phyloP scores from a whole-genome alignment of 1,140 invertebrate species.

The Pseudomyrmex dendroicus region DNA sequence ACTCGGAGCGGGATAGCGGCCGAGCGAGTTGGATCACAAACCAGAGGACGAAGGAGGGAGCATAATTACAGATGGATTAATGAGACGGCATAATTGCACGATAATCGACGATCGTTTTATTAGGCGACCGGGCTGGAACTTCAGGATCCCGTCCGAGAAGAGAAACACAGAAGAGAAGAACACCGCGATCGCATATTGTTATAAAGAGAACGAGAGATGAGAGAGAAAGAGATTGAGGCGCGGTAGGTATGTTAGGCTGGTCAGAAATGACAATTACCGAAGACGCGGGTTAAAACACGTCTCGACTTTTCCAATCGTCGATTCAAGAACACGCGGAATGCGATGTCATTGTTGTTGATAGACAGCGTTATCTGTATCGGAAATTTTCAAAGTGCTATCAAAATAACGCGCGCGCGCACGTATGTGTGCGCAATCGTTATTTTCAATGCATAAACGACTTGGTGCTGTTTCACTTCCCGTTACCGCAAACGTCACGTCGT shows the following conservation, averaged over 20 bases:
- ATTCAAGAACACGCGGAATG: conserved; percentile 73
- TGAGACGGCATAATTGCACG: conserved; percentile 85
- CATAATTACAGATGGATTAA: conserved; percentile 84
- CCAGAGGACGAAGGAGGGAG: conserved; percentile 41
- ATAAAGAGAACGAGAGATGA: conserved; percentile 61
- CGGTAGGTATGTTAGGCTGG: conserved; percentile 80
- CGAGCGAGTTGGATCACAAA: conserved; percentile 28
- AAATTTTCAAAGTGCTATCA: no score
- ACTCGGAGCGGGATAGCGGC: conserved; percentile 47
- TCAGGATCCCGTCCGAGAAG: conserved; percentile 12
- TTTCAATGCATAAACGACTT: not conserved
- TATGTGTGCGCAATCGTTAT: not conserved
- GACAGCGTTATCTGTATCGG: not conserved
- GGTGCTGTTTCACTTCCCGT: conserved; percentile 16
- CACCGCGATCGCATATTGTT: conserved; percentile 81
- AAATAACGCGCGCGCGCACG: no score
- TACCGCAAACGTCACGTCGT: no score
- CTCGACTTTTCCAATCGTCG: not conserved
- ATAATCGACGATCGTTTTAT: conserved; percentile 85
- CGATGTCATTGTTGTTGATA: conserved; percentile 74
- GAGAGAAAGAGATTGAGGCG: conserved; percentile 23
- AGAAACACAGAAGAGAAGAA: conserved; percentile 61
- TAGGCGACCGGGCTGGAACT: conserved; percentile 73
- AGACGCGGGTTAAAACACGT: conserved; percentile 76
- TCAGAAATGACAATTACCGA: conserved; percentile 84